Conservation (phyloP, 1,140 invertebrate species). For the Drosophila orena region DNA sequence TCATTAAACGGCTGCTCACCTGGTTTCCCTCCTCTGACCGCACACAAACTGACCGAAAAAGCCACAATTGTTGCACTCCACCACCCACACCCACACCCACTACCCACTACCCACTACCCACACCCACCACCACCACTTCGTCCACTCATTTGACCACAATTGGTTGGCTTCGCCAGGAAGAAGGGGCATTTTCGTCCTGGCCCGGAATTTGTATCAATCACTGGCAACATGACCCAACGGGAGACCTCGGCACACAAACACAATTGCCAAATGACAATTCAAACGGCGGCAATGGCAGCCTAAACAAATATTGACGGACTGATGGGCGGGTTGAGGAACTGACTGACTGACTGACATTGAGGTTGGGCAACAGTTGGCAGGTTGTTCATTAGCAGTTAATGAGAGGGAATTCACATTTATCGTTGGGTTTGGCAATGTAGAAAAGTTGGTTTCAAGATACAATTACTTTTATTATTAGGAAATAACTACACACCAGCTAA, state of each 20-base stretch:
- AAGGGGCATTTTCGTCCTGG: conserved; percentile 5
- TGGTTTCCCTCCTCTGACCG: conserved; percentile 16
- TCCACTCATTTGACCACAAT: conserved; percentile 64
- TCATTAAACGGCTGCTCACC: conserved; percentile 64
- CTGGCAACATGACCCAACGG: conserved; percentile 38
- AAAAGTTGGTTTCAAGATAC: background rate
- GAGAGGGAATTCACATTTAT: background rate
- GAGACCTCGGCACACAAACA: conserved; percentile 37
- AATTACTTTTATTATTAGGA: background rate
- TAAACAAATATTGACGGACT: conserved; percentile 76
- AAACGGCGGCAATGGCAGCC: conserved; percentile 48
- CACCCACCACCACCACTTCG: too few species aligned
- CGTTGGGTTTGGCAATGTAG: background rate
- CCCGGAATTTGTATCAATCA: conserved; percentile 73
- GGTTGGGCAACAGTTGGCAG: conserved; percentile 64
- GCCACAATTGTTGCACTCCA: conserved; percentile 67
- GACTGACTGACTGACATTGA: conserved; percentile 4
- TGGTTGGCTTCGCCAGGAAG: conserved; percentile 19
- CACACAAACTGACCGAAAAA: conserved; percentile 68
- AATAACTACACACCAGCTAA: background rate
- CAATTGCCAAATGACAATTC: conserved; percentile 78
- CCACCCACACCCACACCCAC: background rate
- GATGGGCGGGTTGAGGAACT: conserved; percentile 8
- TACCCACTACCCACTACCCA: too few species aligned
- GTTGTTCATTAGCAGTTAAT: conserved; percentile 34